These are phyloP conservation scores for Acinonyx jubatus DNA, from an alignment of 2,113 vertebrate genomes.

Conservation along the genomic window DNA sequence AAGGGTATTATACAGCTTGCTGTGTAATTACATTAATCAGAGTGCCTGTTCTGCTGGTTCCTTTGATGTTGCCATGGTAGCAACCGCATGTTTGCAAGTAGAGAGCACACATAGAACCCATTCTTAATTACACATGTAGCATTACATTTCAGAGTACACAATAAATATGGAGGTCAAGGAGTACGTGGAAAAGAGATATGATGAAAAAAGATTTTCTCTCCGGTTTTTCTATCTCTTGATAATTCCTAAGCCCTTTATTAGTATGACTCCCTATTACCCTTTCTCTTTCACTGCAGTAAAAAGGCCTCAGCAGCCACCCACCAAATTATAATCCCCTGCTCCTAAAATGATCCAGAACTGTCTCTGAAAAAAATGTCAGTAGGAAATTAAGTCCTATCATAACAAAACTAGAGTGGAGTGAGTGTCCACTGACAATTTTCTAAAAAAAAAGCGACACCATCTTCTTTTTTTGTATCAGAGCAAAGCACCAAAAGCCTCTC, in stretches of 20 bases:
- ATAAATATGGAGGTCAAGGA: conserved; percentile 82
- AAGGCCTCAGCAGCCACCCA: conserved; percentile 51
- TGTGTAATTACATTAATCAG: conserved; percentile 88
- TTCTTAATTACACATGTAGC: conserved; percentile 84
- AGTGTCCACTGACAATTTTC: conserved; percentile 43
- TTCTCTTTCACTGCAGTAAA: conserved; percentile 38
- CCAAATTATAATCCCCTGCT: conserved; percentile 52
- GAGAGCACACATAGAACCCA: conserved; percentile 78
- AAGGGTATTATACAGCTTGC: conserved; percentile 83
- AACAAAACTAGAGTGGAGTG: conserved; percentile 68
- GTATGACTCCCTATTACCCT: conserved; percentile 47
- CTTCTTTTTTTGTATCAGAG: conserved; percentile 37
- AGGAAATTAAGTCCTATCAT: conserved; percentile 71
- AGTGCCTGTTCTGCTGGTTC: conserved; percentile 80
- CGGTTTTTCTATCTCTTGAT: conserved; percentile 64
- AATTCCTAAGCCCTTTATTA: conserved; percentile 60
- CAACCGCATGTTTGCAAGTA: conserved; percentile 83
- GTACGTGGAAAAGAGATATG: conserved; percentile 70
- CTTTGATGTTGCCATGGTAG: conserved; percentile 86
- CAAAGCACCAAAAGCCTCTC: conserved; percentile 29
- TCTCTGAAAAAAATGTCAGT: conserved; percentile 44
- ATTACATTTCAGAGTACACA: conserved; percentile 83
- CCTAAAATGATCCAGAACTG: conserved; percentile 63
- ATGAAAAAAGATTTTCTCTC: conserved; percentile 53
- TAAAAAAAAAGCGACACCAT: conserved; percentile 36